Evolutionary conservation across 2,797 vertebrate genomes (phyloP), one percentile per base, ranked within the genome.

Genomic region (Melanogrammus aeglefinus): DNA sequence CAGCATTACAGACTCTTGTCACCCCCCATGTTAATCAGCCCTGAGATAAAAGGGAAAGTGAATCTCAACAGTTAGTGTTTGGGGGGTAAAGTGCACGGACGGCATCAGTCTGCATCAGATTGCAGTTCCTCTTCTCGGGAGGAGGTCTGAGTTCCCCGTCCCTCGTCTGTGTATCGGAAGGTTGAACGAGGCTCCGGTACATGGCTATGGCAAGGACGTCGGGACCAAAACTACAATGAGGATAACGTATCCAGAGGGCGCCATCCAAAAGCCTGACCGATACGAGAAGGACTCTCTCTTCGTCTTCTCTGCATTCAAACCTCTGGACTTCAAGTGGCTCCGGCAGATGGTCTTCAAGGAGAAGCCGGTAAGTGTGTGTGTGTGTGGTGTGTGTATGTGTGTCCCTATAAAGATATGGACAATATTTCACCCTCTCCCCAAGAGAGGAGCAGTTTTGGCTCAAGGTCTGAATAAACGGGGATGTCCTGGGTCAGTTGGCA

Each of bases 211-310:
- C 86, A 97, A 94, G 86, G 97, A 99, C 0, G 98, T 99, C 66
- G 98, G 98, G 84, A 94, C 95, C 88, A 99, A 98, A 93, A 99
- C 98, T 77, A 99, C 98, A 21, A 83, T 99, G 78, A 95, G 98
- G 87, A 99, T 99, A 86, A 99, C 98, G 0, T 99, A 99, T 88
- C 98, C 98, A 0, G 98, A 99, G 92, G 97, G 98, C 33, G 96
- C 98, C 72, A 97, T 99, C 90, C 97, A 98, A 93, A 96, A 96
- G 76, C 92, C 94, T 0, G 95, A 97, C 76, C 94, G 94, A 29
- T 99, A 99, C 0, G 98, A 99, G 83, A 96, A 95, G 27, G 93
- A 96, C 82, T 99, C 98, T 0, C 95, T 99, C 70, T 99, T 99
- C 86, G 97, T 99, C 78, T 95, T 99, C 78, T 96, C 96, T 0